Conservation (phyloP, 2,113 vertebrate species). For the Opisthocomus hoazin region DNA sequence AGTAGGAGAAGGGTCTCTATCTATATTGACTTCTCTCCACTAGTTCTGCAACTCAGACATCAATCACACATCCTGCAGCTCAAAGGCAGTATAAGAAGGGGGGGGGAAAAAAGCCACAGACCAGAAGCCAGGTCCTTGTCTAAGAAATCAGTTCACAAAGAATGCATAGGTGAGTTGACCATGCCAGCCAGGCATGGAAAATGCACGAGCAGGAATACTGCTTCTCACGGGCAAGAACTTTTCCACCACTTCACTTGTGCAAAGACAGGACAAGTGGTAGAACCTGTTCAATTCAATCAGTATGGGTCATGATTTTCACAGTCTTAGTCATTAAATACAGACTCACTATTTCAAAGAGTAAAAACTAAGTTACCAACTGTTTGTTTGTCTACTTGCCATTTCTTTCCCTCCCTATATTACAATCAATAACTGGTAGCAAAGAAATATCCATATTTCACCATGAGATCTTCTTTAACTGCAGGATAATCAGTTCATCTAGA, state of each 20-base stretch:
- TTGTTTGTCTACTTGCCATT: not conserved
- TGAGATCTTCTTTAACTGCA: not conserved
- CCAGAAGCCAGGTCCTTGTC: not conserved
- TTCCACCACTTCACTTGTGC: not conserved
- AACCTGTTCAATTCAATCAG: not conserved
- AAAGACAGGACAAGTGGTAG: not conserved
- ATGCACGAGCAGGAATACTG: not conserved
- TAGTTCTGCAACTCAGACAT: not conserved
- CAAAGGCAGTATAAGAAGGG: accelerated
- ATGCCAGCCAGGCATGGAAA: accelerated
- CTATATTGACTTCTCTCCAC: not conserved
- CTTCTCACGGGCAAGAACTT: not conserved
- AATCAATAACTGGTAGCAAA: not conserved
- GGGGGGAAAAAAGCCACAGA: accelerated
- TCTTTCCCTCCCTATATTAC: not conserved
- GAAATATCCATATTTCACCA: not conserved
- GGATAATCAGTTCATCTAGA: not conserved
- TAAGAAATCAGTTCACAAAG: not conserved
- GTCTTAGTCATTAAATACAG: not conserved
- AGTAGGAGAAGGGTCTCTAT: not conserved
- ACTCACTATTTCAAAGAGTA: not conserved
- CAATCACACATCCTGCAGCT: not conserved
- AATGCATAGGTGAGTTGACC: not conserved
- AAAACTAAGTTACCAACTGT: not conserved
- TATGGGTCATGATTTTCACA: not conserved